Evolutionary conservation across 2,888 invertebrate genomes (phyloP), one percentile per base, ranked within the genome.

Genomic region (Bellardia pandia): DNA sequence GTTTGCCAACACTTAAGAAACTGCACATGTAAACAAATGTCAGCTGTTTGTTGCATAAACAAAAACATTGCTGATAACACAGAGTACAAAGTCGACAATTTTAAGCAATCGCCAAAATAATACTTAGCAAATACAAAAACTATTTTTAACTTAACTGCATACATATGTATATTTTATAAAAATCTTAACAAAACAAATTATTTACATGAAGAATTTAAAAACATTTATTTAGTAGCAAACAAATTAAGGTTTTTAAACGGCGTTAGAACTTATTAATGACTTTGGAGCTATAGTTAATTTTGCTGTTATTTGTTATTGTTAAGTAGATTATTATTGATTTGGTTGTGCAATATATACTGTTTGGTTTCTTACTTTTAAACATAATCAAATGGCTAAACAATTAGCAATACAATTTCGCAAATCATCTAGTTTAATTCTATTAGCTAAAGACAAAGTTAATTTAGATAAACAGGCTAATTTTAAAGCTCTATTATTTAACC

Each of bases 401-500:
- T 37, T 77, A 48, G 33, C 53, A 16, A 58, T 11, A 7, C 75
- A 85, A 6, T 85, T 78, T 51, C 74, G 85, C 0, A 87, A 85
- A 37, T 81, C 87, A 3, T 78, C 87, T 30, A 78, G 68, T 51
- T 78, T 87, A 71, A 87, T 87, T 9, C n/a, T 87, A 11, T 78
- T 85, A 60, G 85, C 87, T 45, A 68, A 71, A 51, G 75, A 87
- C 53, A 75, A 62, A 23, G 11, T 78, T 14, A 33, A 77, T 33
- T 1, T 68, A 6, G 37, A 56, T 23, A 78, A 81, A 14, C 62
- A 81, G 9, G 3, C 64, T 0, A 78, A 87, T 30, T 87, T 78
- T 53, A 87, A 88, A 53, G 78, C 71, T 2, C 60, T 89, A 33
- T 62, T 89, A 1, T 88, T 89, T n/a, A 86, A 87, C 33, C 85